A percentile compares a stretch with the other conserved stretches of the same genome.
Evolutionary conservation across 2,797 vertebrate genomes (phyloP).

Genomic region (Catharus ustulatus): DNA sequence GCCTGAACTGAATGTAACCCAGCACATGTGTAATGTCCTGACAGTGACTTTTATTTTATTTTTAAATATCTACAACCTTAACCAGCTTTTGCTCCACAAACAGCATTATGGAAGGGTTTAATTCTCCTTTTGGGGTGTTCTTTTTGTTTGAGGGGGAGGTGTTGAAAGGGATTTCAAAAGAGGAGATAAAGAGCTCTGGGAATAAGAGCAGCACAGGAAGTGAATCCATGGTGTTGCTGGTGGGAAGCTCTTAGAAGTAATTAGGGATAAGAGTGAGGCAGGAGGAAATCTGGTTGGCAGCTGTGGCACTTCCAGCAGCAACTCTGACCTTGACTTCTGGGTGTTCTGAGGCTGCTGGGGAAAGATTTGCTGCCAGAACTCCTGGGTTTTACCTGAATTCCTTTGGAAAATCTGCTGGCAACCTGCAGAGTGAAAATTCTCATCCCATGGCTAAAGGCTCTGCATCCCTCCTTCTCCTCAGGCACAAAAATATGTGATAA

Average conservation of each 20-base stretch:
- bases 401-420: not conserved
- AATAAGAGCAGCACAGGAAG: conserved; percentile 34
- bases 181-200: conserved; percentile 16
- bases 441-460: not conserved
- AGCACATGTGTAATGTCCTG: not conserved
- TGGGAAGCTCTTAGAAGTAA: conserved; percentile 37
- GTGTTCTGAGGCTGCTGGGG: not conserved
- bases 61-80: not conserved
- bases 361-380: not conserved
- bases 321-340: conserved; percentile 8
- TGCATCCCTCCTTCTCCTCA: not conserved
- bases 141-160: not conserved
- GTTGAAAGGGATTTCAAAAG: conserved; percentile 47
- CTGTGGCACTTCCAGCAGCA: not conserved
- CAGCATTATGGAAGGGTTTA: not conserved
- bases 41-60: not conserved
- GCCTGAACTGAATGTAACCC: not conserved
- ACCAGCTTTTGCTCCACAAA: not conserved
- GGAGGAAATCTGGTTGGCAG: conserved; percentile 52
- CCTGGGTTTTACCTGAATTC: not conserved
- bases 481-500: accelerated
- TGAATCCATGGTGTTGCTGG: not conserved
- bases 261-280: conserved; percentile 26
- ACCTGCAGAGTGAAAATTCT: not conserved
- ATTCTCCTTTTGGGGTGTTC: not conserved